Conservation (phyloP, 1,140 invertebrate genomes). For the Scaptomyza pallida region DNA sequence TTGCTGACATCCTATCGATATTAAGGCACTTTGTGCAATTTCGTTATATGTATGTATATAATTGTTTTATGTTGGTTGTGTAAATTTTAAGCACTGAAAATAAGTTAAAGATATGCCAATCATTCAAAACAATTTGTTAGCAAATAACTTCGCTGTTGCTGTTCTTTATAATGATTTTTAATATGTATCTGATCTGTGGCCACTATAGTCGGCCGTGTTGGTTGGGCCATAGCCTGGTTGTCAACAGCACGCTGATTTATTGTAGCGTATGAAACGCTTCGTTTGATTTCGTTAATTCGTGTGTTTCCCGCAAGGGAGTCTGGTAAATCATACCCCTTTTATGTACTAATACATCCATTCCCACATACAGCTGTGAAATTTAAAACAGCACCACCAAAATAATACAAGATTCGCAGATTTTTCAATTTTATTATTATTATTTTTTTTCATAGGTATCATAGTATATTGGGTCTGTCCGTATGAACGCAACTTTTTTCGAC, state of each 20-base stretch:
- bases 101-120: conserved; percentile 53
- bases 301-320: conserved; percentile 64
- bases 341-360: neutral
- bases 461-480: no score
- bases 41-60: conserved; percentile 56
- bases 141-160: conserved; percentile 73
- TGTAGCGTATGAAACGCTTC: conserved; percentile 82
- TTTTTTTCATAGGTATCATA: no score
- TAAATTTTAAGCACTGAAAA: conserved; percentile 60
- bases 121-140: conserved; percentile 83
- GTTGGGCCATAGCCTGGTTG: conserved; percentile 57
- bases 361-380: neutral
- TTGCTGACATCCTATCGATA: conserved; percentile 40
- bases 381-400: no score
- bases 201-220: conserved; percentile 21
- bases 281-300: conserved; percentile 82
- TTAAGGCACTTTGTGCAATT: conserved; percentile 18
- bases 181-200: conserved; percentile 39
- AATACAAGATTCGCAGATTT: no score
- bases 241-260: conserved; percentile 83
- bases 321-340: conserved; percentile 15
- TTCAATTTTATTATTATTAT: no score
- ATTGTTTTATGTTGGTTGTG: conserved; percentile 66
- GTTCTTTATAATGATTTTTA: conserved; percentile 28
- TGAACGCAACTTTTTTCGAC: no score